phyloP scores from a whole-genome alignment of 1,140 invertebrate genomes.

The Amphibalanus amphitrite region DNA sequence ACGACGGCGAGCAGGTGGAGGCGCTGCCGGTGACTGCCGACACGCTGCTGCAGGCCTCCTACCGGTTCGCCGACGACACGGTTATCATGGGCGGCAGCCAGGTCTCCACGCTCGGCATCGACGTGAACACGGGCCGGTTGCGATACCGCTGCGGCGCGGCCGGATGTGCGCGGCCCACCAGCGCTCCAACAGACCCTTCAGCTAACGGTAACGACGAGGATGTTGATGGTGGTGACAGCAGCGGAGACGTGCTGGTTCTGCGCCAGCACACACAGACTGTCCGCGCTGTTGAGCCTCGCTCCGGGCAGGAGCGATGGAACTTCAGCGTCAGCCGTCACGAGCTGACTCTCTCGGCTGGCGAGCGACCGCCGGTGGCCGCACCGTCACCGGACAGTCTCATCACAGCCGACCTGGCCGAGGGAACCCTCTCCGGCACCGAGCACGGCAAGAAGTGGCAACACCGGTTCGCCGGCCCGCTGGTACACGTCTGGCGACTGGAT shows the following conservation, averaged over 20 bases:
- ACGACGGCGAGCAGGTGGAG: constrained; percentile 74
- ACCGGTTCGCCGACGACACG: constrained; percentile 59
- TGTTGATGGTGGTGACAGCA: constrained; percentile 18
- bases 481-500: constrained; percentile 58
- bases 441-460: constrained; percentile 61
- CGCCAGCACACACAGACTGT: constrained; percentile 67
- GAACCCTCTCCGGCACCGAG: constrained; percentile 39
- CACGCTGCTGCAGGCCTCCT: constrained; percentile 55
- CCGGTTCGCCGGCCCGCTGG: constrained; percentile 66
- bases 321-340: constrained; percentile 83
- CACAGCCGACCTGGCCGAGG: constrained; percentile 3
- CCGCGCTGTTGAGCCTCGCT: constrained; percentile 60
- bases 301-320: constrained; percentile 80
- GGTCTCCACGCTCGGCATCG: constrained; percentile 33
- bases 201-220: constrained; percentile 26
- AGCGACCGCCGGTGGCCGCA: constrained; percentile 61
- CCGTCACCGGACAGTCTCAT: constrained; percentile 27
- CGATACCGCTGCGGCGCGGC: constrained; percentile 56
- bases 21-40: constrained; percentile 68
- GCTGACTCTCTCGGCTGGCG: constrained; percentile 36
- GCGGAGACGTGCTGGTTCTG: constrained; percentile 55
- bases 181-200: constrained; percentile 11
- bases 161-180: constrained; percentile 36
- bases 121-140: constrained; percentile 50
- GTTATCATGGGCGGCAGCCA: constrained; percentile 54